Percentiles rank a stretch among this genome's conserved stretches.
These are phyloP conservation scores for Ceryle rudis DNA, from an alignment of 2,797 vertebrate genomes.

Conservation along the genomic window DNA sequence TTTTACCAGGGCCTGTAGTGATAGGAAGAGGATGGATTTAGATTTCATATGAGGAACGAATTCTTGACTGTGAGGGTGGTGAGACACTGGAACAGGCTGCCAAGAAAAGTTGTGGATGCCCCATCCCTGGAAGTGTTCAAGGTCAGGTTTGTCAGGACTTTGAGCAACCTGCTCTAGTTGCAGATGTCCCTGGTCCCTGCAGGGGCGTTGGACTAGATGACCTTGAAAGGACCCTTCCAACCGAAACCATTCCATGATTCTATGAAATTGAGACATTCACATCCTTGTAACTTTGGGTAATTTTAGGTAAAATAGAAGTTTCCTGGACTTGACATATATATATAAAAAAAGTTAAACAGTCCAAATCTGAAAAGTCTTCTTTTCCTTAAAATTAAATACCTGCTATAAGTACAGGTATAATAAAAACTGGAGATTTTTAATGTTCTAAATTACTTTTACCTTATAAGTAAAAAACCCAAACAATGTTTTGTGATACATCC, in stretches of 20 bases:
- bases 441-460: neutral
- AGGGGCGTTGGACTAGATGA: neutral
- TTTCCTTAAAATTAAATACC: neutral
- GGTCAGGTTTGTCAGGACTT: neutral
- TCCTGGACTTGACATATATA: neutral
- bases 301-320: neutral
- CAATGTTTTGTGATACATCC: neutral
- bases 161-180: neutral
- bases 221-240: neutral
- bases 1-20: neutral
- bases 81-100: neutral
- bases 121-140: neutral
- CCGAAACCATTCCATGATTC: neutral
- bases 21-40: neutral
- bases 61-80: neutral
- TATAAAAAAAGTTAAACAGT: neutral
- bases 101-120: neutral
- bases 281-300: neutral
- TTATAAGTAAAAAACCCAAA: neutral
- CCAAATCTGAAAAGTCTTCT: neutral
- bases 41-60: neutral
- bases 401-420: neutral
- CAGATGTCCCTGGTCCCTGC: neutral
- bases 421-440: neutral
- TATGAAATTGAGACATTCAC: neutral